Evolutionary conservation across 2,797 vertebrate species (phyloP).

Genomic region (Anguilla obscura): DNA sequence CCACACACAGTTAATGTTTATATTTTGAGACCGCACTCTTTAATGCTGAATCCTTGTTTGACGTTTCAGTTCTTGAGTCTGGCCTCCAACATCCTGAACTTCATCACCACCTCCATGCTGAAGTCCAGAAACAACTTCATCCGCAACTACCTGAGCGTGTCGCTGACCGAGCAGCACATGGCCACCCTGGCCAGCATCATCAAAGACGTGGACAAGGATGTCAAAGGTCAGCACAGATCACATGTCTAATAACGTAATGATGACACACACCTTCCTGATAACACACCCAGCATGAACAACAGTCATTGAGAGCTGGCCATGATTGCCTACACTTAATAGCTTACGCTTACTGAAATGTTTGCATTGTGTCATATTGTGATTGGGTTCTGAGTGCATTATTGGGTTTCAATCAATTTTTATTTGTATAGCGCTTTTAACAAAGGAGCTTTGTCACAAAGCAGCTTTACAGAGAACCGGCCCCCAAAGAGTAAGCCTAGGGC

Average conservation of each 20-base stretch:
- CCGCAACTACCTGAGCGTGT: slow-evolving; percentile 96
- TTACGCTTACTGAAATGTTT: neutral
- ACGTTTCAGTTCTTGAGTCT: slow-evolving; percentile 86
- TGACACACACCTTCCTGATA: neutral
- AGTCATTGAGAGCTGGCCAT: neutral
- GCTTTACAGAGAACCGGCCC: too few relatives aligned
- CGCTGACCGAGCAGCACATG: slow-evolving; percentile 96
- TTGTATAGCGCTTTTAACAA: too few relatives aligned
- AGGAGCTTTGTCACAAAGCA: too few relatives aligned
- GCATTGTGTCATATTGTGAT: neutral
- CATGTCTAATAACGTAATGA: neutral
- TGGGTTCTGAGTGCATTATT: neutral
- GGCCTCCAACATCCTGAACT: slow-evolving; percentile 95
- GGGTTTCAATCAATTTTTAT: neutral
- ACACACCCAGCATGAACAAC: too few relatives aligned
- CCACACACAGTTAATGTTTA: neutral
- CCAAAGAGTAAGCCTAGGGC: too few relatives aligned
- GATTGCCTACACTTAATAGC: neutral
- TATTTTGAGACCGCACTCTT: neutral
- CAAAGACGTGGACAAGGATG: slow-evolving; percentile 98
- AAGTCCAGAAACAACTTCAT: slow-evolving; percentile 98
- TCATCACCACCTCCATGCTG: slow-evolving; percentile 95
- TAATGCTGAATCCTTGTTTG: slow-evolving; percentile 3
- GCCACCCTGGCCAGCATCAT: slow-evolving; percentile 95
- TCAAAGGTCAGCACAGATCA: slow-evolving; percentile 79